These are phyloP conservation scores for Otocyon megalotis DNA, from an alignment of 2,113 vertebrate species.

Conservation along the genomic window DNA sequence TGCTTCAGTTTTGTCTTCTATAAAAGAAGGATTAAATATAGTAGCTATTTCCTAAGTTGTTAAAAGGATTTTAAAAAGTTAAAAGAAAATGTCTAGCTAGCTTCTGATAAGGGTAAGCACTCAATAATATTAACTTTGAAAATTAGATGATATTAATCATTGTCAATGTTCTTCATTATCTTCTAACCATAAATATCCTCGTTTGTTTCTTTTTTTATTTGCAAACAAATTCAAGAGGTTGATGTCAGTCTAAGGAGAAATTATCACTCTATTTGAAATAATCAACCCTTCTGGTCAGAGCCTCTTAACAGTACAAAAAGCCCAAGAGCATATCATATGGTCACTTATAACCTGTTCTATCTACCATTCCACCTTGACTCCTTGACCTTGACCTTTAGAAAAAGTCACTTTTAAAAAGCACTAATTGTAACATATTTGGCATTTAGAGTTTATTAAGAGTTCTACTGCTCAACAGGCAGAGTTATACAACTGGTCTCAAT, in stretches of 20 bases:
- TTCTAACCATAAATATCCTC: not conserved
- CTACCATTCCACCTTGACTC: not conserved
- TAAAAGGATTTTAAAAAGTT: not conserved
- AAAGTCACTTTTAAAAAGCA: not conserved
- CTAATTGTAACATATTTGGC: not conserved
- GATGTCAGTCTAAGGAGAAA: not conserved
- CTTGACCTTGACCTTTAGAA: not conserved
- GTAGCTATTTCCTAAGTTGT: not conserved
- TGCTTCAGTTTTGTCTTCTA: conserved; percentile 5
- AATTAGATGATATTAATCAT: not conserved
- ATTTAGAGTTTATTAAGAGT: not conserved
- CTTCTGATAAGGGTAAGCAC: not conserved
- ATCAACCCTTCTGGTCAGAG: not conserved
- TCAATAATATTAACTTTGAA: not conserved
- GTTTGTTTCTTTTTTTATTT: not conserved
- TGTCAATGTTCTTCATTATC: not conserved
- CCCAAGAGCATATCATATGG: not conserved
- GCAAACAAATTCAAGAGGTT: not conserved
- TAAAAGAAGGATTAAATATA: conserved; percentile 1
- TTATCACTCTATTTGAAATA: not conserved
- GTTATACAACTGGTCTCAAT: not conserved
- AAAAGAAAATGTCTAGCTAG: not conserved
- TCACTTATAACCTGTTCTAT: not conserved
- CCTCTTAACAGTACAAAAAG: not conserved
- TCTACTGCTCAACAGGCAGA: not conserved